Conservation (phyloP, 2,888 invertebrate genomes). For the Mechanitis mazaeus region DNA sequence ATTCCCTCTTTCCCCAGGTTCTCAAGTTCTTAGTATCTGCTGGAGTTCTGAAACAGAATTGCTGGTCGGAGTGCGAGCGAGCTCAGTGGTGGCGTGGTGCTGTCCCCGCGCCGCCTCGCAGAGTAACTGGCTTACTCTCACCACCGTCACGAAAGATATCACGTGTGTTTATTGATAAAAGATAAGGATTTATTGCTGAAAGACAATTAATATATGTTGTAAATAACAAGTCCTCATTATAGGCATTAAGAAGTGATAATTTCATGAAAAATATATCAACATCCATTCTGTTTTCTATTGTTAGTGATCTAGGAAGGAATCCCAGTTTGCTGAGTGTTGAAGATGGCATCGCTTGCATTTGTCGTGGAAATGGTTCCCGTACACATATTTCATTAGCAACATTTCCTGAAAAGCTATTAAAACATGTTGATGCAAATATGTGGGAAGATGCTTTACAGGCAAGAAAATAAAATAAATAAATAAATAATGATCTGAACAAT, state of each 20-base stretch:
- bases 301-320: slow-evolving; percentile 90
- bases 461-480: slow-evolving; percentile 44
- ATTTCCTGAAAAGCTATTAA: slow-evolving; percentile 78
- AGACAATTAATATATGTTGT: no score
- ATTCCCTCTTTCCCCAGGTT: slow-evolving; percentile 40
- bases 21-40: slow-evolving; percentile 64
- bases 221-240: no score
- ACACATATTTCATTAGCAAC: slow-evolving; percentile 84
- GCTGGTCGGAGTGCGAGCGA: slow-evolving; percentile 63
- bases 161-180: slow-evolving; percentile 36
- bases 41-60: slow-evolving; percentile 71
- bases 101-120: slow-evolving; percentile 61
- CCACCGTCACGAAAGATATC: slow-evolving; percentile 65
- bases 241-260: no score
- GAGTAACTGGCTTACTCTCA: slow-evolving; percentile 62
- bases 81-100: slow-evolving; percentile 67
- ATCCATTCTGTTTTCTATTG: slow-evolving; percentile 14
- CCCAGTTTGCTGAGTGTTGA: slow-evolving; percentile 88
- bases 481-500: background rate
- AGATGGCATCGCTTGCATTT: slow-evolving; percentile 88
- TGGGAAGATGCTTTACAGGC: slow-evolving; percentile 90
- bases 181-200: no score
- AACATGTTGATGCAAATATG: slow-evolving; percentile 81
- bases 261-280: background rate
- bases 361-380: slow-evolving; percentile 92